phyloP scores from a whole-genome alignment of 1,140 invertebrate genomes.

The Vollenhovia emeryi region DNA sequence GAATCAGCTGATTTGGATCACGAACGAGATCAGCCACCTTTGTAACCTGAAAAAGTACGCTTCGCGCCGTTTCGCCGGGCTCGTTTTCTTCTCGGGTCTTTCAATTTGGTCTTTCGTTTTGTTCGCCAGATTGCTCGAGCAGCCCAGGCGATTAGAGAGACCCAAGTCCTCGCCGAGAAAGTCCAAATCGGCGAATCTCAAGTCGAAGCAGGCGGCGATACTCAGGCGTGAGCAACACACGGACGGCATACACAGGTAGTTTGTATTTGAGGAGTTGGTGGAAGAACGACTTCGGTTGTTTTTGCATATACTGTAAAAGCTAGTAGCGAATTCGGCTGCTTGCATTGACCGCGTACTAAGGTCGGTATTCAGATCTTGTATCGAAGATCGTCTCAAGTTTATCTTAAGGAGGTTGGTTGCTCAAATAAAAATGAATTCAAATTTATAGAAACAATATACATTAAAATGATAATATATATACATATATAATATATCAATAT shows the following conservation, averaged over 20 bases:
- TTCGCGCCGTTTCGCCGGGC: background rate
- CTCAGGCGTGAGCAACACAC: conserved; percentile 37
- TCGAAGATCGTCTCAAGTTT: no score
- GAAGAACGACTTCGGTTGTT: no score
- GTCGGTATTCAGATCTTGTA: no score
- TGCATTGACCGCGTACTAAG: no score
- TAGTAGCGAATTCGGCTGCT: no score
- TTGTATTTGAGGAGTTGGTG: no score
- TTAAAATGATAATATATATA: no score
- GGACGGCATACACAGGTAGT: conserved; percentile 9
- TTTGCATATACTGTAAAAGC: no score
- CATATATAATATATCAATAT: no score
- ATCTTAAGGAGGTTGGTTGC: no score
- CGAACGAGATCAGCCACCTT: conserved; percentile 85
- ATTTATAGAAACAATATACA: no score
- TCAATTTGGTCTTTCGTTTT: background rate
- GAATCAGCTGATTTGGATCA: conserved; percentile 86
- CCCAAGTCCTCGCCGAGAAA: conserved; percentile 74
- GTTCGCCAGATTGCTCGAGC: conserved; percentile 76
- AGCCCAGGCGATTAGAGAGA: conserved; percentile 76
- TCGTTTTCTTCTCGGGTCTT: background rate
- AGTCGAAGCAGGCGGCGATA: conserved; percentile 52
- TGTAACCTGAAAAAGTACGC: conserved; percentile 84
- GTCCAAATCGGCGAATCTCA: conserved; percentile 63
- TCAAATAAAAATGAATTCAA: no score